These are phyloP conservation scores for Colletes collaris DNA, from an alignment of 2,888 invertebrate genomes.

Conservation along the genomic window DNA sequence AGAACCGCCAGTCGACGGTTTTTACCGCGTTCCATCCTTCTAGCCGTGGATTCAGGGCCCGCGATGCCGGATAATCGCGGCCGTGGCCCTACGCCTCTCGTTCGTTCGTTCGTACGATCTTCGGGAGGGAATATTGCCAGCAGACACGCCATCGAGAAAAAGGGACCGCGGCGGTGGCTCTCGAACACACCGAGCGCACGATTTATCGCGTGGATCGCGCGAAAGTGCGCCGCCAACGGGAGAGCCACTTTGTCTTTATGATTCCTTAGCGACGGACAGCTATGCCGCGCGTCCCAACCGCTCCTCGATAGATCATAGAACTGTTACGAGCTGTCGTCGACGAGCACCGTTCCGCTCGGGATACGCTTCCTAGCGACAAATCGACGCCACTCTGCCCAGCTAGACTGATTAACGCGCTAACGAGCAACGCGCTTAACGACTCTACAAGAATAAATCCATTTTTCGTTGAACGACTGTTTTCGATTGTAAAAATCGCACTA, in stretches of 20 bases:
- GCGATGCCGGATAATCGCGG: too few species aligned
- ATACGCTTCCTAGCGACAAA: conserved; percentile 1
- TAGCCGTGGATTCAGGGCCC: too few species aligned
- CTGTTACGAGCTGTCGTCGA: neutral
- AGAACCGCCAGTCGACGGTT: conserved; percentile 37
- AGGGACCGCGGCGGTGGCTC: neutral
- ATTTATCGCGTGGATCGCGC: conserved; percentile 50
- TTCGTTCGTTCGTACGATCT: conserved; percentile 13
- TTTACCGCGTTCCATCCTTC: conserved; percentile 25
- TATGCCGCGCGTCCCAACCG: neutral
- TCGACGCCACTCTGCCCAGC: neutral
- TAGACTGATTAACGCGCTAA: conserved; percentile 1
- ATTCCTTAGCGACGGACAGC: neutral
- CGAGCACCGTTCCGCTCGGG: conserved; percentile 4
- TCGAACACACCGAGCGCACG: neutral
- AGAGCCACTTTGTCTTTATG: conserved; percentile 1
- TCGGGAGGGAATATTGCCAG: conserved; percentile 42
- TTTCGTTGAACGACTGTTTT: too few species aligned
- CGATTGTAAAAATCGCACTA: too few species aligned
- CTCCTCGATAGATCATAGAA: conserved; percentile 5
- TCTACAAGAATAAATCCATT: too few species aligned
- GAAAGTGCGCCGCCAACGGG: conserved; percentile 44
- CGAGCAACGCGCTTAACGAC: neutral
- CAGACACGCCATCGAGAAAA: conserved; percentile 44
- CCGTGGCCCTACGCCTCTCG: neutral